Evolutionary conservation across 2,888 invertebrate genomes (phyloP).

Genomic region (Heliconius ismenius): DNA sequence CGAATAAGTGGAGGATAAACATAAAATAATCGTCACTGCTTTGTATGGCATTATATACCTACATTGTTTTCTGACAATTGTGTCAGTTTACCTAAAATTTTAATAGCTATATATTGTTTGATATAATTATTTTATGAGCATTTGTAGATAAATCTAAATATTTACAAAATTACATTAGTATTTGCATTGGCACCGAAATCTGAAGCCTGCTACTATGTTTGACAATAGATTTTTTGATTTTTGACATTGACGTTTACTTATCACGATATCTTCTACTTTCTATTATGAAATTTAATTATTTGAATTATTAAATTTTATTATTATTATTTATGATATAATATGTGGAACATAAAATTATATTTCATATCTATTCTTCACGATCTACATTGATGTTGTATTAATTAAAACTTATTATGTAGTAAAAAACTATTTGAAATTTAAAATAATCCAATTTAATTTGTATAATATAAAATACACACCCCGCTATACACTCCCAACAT

Average conservation of each 20-base stretch:
- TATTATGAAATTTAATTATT: neutral
- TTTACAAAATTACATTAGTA: too few relatives aligned
- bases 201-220: constrained; percentile 15
- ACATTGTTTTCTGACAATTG: neutral
- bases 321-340: too few relatives aligned
- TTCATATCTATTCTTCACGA: neutral
- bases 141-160: neutral
- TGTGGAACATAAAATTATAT: neutral
- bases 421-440: neutral
- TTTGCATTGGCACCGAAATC: neutral
- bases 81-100: neutral
- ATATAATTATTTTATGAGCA: neutral
- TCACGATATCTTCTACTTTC: neutral
- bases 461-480: constrained; percentile 58
- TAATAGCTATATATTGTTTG: neutral
- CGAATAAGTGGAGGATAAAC: constrained; percentile 7
- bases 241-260: constrained; percentile 48
- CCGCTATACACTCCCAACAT: constrained; percentile 73
- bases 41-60: neutral
- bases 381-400: neutral
- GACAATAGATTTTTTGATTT: constrained; percentile 22
- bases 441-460: neutral
- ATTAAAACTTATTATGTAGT: neutral
- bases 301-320: too few relatives aligned
- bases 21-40: neutral